A percentile compares a stretch with the other conserved stretches of the same genome.
Conservation (phyloP, 64 coral and sea anemone genomes). For the Trachythela sp. region DNA sequence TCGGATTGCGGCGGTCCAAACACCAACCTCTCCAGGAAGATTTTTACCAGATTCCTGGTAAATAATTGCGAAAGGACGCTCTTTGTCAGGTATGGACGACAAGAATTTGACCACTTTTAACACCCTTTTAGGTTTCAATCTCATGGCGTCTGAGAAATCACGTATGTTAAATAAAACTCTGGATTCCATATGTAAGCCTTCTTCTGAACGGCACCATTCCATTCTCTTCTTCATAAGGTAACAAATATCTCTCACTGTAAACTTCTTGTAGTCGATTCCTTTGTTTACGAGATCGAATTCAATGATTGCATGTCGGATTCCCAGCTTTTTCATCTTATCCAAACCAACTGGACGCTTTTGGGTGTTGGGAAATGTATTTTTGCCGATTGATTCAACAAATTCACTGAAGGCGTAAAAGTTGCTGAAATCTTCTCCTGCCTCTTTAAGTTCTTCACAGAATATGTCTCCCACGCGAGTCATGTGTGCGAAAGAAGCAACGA, state of each 20-base stretch:
- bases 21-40: too few relatives aligned
- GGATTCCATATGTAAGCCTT: slow-evolving; percentile 25
- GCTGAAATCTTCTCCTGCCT: slow-evolving; percentile 36
- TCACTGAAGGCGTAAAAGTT: slow-evolving; percentile 34
- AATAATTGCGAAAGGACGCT: too few relatives aligned
- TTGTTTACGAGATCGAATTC: slow-evolving; percentile 46
- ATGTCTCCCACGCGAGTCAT: slow-evolving; percentile 45
- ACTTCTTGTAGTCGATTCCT: slow-evolving; percentile 48
- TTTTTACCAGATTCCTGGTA: too few relatives aligned
- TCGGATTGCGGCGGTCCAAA: too few relatives aligned
- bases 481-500: slow-evolving; percentile 35
- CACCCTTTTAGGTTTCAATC: too few relatives aligned
- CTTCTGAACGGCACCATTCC: slow-evolving; percentile 41
- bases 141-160: too few relatives aligned
- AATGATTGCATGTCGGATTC: slow-evolving; percentile 42
- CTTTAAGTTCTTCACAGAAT: slow-evolving; percentile 22
- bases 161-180: too few relatives aligned
- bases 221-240: slow-evolving; percentile 26
- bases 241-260: slow-evolving; percentile 21
- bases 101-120: too few relatives aligned
- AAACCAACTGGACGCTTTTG: slow-evolving; percentile 33
- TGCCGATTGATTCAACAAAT: slow-evolving; percentile 10
- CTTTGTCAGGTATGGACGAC: too few relatives aligned
- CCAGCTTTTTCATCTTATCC: slow-evolving; percentile 42
- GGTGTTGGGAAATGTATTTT: slow-evolving; percentile 9